A percentile compares a stretch with the other conserved stretches of the same genome.
These are phyloP conservation scores for Trichopoda pennipes DNA, from an alignment of 2,888 invertebrate genomes.

Conservation along the genomic window DNA sequence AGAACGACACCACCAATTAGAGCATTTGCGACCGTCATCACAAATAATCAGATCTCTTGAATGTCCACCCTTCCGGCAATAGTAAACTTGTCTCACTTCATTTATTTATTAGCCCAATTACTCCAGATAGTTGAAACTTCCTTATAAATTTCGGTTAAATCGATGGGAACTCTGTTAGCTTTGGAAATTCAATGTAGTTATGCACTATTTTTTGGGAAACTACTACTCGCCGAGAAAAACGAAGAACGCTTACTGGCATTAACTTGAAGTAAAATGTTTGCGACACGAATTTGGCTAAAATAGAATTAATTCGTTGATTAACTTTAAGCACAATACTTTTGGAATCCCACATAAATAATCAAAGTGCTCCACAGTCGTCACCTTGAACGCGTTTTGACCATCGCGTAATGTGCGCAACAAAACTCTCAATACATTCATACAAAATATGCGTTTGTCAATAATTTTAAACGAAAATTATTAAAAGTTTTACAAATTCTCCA, in stretches of 20 bases:
- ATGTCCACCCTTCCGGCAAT: constrained; percentile 48
- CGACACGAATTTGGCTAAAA: constrained; percentile 33
- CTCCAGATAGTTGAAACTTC: constrained; percentile 47
- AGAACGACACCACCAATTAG: constrained; percentile 23
- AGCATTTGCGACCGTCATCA: constrained; percentile 38
- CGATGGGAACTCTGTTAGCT: constrained; percentile 41
- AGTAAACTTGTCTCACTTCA: constrained; percentile 41
- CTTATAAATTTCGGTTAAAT: constrained; percentile 48
- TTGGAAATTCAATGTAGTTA: constrained; percentile 51
- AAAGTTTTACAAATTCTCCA: too few species aligned
- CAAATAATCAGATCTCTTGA: constrained; percentile 22
- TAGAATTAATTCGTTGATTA: constrained; percentile 43
- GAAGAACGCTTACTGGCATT: constrained; percentile 9
- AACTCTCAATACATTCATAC: constrained; percentile 21
- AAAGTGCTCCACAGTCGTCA: constrained; percentile 38
- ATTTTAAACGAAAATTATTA: too few species aligned
- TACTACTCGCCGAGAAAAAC: constrained; percentile 54
- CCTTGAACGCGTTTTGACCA: constrained; percentile 23
- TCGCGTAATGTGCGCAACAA: constrained; percentile 22
- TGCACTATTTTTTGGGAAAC: constrained; percentile 51
- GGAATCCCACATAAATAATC: constrained; percentile 47
- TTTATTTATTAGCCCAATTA: constrained; percentile 34
- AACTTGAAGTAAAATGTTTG: constrained; percentile 40
- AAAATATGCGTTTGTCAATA: too few species aligned
- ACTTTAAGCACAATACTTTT: constrained; percentile 43